Percentiles rank a stretch among this genome's conserved stretches.
Evolutionary conservation across 2,113 vertebrate genomes (phyloP).

Genomic region (Butorides virescens): DNA sequence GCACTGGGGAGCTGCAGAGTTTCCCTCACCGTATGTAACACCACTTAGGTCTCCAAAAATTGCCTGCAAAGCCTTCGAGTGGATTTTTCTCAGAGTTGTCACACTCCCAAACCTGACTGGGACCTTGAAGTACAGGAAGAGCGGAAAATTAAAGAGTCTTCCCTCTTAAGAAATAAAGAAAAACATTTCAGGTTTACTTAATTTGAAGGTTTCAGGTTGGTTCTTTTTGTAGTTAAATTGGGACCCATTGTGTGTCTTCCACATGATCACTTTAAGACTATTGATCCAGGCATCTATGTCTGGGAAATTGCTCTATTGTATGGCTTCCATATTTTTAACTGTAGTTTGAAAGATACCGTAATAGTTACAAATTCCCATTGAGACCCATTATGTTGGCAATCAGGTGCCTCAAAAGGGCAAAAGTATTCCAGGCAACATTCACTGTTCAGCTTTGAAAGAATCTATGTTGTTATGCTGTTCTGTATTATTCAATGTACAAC

Average conservation of each 20-base stretch:
- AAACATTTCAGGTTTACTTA: neutral
- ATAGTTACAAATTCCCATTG: neutral
- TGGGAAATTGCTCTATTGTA: neutral
- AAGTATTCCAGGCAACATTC: neutral
- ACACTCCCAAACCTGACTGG: neutral
- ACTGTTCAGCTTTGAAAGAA: neutral
- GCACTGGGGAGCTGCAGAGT: too few species aligned
- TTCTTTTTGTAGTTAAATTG: neutral
- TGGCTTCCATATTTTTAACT: neutral
- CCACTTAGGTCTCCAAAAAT: neutral
- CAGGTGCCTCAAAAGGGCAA: neutral
- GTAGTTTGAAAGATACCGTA: neutral
- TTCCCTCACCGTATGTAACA: neutral
- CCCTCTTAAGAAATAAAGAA: neutral
- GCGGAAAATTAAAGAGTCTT: neutral
- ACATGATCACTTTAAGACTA: neutral
- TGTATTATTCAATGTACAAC: neutral
- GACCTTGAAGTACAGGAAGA: neutral
- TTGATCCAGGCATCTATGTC: neutral
- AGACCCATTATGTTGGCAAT: conserved; percentile 7
- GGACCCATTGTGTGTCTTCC: neutral
- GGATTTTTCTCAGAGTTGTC: neutral
- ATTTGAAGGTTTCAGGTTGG: neutral
- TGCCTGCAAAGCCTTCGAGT: neutral
- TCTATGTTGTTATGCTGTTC: neutral